These are phyloP conservation scores for Nothoprocta perdicaria DNA, from an alignment of 2,113 vertebrate genomes.

Conservation along the genomic window DNA sequence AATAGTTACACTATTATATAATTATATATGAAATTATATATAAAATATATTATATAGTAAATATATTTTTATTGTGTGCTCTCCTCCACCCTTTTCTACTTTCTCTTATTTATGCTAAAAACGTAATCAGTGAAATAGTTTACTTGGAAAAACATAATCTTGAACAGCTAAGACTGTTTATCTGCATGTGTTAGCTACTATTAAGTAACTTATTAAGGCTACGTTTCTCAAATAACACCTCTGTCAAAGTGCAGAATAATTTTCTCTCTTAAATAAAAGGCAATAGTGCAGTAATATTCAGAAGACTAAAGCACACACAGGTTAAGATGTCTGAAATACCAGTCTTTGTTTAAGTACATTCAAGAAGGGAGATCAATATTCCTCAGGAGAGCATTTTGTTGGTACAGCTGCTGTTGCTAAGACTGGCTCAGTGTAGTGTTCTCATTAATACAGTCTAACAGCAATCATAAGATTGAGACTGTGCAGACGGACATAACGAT, in stretches of 20 bases:
- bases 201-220: not conserved
- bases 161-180: not conserved
- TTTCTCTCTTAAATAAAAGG: not conserved
- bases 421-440: constrained; percentile 27
- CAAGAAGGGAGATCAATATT: constrained; percentile 48
- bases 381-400: constrained; percentile 38
- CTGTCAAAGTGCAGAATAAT: not conserved
- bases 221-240: not conserved
- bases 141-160: not conserved
- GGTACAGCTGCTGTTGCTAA: constrained; percentile 27
- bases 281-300: not conserved
- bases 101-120: not conserved
- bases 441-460: constrained; percentile 43
- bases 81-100: rapidly evolving
- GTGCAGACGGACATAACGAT: constrained; percentile 5
- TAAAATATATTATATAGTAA: no score
- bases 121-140: not conserved
- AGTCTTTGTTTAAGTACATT: constrained; percentile 52
- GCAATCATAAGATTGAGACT: constrained; percentile 1
- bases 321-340: constrained; percentile 8
- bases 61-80: not conserved
- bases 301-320: not conserved
- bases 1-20: no score
- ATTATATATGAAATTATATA: no score
- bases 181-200: not conserved